Evolutionary conservation across 2,888 invertebrate genomes (phyloP), one percentile per base, ranked within the genome.

Genomic region (Pandemis heparana): DNA sequence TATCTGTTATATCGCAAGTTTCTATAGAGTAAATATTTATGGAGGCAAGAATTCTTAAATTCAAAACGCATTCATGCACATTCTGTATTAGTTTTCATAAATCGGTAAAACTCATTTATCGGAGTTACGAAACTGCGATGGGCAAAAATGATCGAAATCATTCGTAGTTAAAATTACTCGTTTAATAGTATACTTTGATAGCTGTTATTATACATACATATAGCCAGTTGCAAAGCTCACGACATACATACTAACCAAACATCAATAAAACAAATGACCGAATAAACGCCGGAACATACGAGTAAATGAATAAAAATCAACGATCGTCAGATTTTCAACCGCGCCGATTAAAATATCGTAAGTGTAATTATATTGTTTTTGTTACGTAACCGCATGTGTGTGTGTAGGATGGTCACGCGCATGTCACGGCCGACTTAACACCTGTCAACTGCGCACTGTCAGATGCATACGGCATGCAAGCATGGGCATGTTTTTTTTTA

Each of bases 401-500:
- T 12, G 56, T 5, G 85, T 89, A 86, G 82, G 83, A 88, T 90
- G 90, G 89, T 92, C 89, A 88, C 66, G 83, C 81, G 82, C 79
- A 79, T 81, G 82, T 80, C 82, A 83, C 83, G 83, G 82, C 85
- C 88, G 86, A 88, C 89, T 89, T 90, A 91, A 92, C 92, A 92
- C 90, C 91, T 91, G 92, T 92, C 92, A 91, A 89, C 89, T 78
- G 81, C 72, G 81, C 79, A 79, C 85, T 83, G 90, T 88, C 88
- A 85, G 89, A 87, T 87, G 71, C 83, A 83, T 84, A 48, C 43
- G 12, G 12, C 12, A 48, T n/a, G 6, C 48, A 7, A 12, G 12
- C 41, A 41, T 6, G 41, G 9, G 41, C 1, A 41, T 8, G 41
- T 41, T 9, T 41, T 7, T 41, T 8, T 9, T 9, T 9, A 10